phyloP scores from a whole-genome alignment of 2,888 invertebrate genomes.

The Conchocele bisecta region DNA sequence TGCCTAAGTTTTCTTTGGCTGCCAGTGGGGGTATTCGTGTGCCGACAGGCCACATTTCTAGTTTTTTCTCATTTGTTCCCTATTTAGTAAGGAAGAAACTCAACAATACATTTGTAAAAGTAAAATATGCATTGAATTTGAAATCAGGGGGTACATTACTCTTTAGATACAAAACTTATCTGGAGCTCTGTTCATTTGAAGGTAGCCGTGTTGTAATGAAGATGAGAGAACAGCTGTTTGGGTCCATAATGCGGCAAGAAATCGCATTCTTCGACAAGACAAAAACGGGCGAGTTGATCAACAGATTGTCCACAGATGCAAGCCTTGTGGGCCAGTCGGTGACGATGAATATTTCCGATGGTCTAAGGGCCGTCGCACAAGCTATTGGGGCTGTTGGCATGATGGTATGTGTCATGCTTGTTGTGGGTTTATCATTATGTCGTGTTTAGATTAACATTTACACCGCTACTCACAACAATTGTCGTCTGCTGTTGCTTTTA shows the following conservation, averaged over 20 bases:
- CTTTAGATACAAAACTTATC: no score
- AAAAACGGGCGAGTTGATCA: constrained; percentile 95
- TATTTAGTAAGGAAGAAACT: no score
- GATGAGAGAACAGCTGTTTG: constrained; percentile 90
- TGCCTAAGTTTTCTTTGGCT: no score
- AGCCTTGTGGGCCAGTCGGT: constrained; percentile 95
- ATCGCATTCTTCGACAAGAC: constrained; percentile 95
- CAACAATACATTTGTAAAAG: no score
- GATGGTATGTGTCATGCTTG: constrained; percentile 88
- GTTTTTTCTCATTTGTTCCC: no score
- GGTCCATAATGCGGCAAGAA: constrained; percentile 92
- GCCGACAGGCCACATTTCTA: no score
- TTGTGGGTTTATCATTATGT: not conserved
- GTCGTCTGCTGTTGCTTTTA: not conserved
- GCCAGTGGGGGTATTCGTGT: no score
- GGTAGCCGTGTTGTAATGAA: constrained; percentile 94
- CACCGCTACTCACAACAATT: not conserved
- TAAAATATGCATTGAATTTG: no score
- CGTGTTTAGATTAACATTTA: no score
- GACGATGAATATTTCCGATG: constrained; percentile 97
- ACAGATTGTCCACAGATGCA: constrained; percentile 94
- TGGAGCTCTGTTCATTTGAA: no score
- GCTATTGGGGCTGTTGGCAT: constrained; percentile 94
- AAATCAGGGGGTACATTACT: no score
- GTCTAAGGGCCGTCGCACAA: constrained; percentile 93